Base-by-base conservation (phyloP, 2,888 invertebrate species). In the Ametastegia equiseti region DNA sequence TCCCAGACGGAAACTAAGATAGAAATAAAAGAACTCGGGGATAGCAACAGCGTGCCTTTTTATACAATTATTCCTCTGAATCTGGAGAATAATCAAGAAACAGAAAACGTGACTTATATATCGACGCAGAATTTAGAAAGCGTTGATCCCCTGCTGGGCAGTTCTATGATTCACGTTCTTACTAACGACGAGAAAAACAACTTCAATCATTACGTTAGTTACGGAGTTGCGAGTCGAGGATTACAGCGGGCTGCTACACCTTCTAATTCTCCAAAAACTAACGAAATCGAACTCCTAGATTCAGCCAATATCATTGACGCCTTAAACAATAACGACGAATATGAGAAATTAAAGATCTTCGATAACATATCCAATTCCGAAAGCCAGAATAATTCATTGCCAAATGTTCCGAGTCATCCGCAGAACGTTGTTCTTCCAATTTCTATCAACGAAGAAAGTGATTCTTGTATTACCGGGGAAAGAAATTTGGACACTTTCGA, bases 31-130 rank as follows among this genome's bases (percentile, higher is more conserved):
- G 81, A 85, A 54, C 65, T 81, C 27, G 36, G 50, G 60, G 81
- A 84, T 1, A 80, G 75, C 54, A 82, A 78, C 50, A 81, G 81
- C 15, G 84, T 86, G 71, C 85, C 87, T 63, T 86, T 88, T 0
- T 90, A 87, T 67, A 84, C 88, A 2, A 84, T 90, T 42, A 85
- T 89, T 67, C 86, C 89, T 19, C 81, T 89, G 80, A 86, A 84
- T 63, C 81, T 87, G 11, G 85, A 83, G 47, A 83, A 86, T 42
- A 65, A 78, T 15, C 83, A 84, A 81, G 83, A 81, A 36, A 83
- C 80, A 67, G 81, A 82, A 77, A 85, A 84, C 79, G 82, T 89
- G 69, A 82, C 86, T 9, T 89, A 86, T 80, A 80, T 88, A 30
- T 79, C 88, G 2, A 47, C 84, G 0, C 84, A 88, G 67, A 86